Conservation (phyloP, 2,113 vertebrate species). For the Daphoenositta chrysoptera region DNA sequence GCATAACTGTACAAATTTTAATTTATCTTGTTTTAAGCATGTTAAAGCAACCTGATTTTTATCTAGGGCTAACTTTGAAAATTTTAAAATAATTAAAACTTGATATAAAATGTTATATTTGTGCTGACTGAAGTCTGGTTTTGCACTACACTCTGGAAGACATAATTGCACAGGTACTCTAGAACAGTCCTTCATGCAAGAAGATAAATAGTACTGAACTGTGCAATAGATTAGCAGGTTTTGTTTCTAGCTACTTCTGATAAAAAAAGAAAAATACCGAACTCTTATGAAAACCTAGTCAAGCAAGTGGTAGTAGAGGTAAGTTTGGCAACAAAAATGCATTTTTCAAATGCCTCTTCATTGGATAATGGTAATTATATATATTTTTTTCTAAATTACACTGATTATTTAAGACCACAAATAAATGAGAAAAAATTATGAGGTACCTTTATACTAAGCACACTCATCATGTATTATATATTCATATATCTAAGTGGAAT, state of each 20-base stretch:
- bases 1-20: not conserved
- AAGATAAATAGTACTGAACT: not conserved
- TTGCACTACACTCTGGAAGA: not conserved
- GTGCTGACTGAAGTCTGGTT: not conserved
- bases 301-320: not conserved
- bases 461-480: not conserved
- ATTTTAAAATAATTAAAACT: not conserved
- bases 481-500: not conserved
- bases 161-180: not conserved
- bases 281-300: not conserved
- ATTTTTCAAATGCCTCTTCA: not conserved
- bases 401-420: not conserved
- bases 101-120: not conserved
- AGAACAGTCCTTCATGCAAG: not conserved
- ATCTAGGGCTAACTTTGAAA: not conserved
- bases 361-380: not conserved
- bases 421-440: conserved; percentile 12
- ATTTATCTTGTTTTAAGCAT: not conserved
- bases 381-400: not conserved
- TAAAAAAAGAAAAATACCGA: not conserved
- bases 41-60: not conserved
- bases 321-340: not conserved
- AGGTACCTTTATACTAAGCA: not conserved
- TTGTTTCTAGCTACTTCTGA: not conserved
- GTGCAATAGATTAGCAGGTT: not conserved